Conservation (phyloP, 1,140 invertebrate species). For the Drosophila sucinea region DNA sequence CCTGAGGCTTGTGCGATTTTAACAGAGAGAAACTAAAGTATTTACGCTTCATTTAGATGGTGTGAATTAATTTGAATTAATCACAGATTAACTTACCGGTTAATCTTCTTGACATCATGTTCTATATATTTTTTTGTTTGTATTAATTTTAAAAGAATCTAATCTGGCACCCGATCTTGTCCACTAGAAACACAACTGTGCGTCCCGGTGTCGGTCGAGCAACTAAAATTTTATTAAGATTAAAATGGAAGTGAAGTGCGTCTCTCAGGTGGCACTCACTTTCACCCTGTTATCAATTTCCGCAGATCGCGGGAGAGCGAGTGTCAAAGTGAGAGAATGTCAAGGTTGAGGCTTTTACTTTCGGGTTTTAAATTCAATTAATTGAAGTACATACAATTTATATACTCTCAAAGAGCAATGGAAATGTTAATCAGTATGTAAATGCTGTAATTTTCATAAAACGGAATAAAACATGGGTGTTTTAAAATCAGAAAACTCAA, state of each 20-base stretch:
- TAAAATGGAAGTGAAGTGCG: not conserved
- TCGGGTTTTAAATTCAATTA: not conserved
- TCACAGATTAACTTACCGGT: conserved; percentile 48
- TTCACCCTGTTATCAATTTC: conserved; percentile 1
- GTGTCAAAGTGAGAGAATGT: not conserved
- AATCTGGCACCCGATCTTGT: not conserved
- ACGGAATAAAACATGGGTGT: no score
- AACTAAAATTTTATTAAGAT: not conserved
- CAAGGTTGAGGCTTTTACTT: conserved; percentile 5
- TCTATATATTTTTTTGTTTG: conserved; percentile 7
- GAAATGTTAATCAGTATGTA: conserved; percentile 1
- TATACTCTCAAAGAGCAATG: not conserved
- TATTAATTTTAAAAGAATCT: not conserved
- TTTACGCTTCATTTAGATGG: no score
- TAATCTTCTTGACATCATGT: conserved; percentile 54
- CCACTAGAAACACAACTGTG: conserved; percentile 1
- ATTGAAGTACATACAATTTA: not conserved
- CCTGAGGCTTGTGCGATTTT: no score
- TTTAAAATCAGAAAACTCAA: not conserved
- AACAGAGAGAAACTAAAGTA: no score
- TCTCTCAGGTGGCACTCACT: conserved; percentile 5
- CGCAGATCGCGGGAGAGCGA: not conserved
- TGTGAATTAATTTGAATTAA: not conserved
- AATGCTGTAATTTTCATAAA: not conserved
- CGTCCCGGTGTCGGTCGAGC: conserved; percentile 1